phyloP scores from a whole-genome alignment of 2,888 invertebrate genomes.

The Sisyra terminalis region DNA sequence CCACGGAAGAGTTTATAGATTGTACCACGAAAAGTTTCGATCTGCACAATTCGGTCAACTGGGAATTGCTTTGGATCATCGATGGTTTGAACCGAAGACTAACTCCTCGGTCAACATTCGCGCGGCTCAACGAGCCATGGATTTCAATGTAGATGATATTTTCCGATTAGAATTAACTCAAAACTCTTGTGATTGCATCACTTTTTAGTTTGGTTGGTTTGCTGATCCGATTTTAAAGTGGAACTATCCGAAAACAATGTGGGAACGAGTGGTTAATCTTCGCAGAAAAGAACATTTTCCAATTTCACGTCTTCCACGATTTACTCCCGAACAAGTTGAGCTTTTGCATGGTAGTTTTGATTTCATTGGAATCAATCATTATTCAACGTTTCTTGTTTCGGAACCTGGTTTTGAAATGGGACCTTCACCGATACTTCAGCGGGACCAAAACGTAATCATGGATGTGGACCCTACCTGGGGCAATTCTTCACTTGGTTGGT shows the following conservation, averaged over 20 bases:
- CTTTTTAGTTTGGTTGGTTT: slow-evolving; percentile 51
- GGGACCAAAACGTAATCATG: slow-evolving; percentile 40
- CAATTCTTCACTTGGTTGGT: background rate
- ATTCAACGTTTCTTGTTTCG: slow-evolving; percentile 38
- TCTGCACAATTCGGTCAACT: slow-evolving; percentile 31
- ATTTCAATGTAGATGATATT: slow-evolving; percentile 15
- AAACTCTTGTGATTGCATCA: no score
- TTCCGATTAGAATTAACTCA: slow-evolving; percentile 1
- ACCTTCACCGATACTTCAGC: slow-evolving; percentile 35
- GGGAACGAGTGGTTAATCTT: slow-evolving; percentile 33
- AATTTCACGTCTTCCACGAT: slow-evolving; percentile 42
- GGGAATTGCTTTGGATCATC: slow-evolving; percentile 32
- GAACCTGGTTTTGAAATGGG: slow-evolving; percentile 6
- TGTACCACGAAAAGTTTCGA: slow-evolving; percentile 44
- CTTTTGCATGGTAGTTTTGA: slow-evolving; percentile 45
- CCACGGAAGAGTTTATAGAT: slow-evolving; percentile 46
- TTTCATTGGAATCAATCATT: slow-evolving; percentile 60
- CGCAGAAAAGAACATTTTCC: slow-evolving; percentile 39
- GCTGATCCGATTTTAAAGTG: slow-evolving; percentile 48
- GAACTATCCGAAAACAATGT: slow-evolving; percentile 50
- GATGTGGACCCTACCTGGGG: slow-evolving; percentile 40
- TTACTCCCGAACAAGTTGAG: slow-evolving; percentile 39
- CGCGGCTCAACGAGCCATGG: slow-evolving; percentile 32
- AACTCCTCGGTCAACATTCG: slow-evolving; percentile 17
- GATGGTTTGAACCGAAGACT: slow-evolving; percentile 32